Conservation (phyloP, 1,140 invertebrate species). For the Nixonia krombeini region DNA sequence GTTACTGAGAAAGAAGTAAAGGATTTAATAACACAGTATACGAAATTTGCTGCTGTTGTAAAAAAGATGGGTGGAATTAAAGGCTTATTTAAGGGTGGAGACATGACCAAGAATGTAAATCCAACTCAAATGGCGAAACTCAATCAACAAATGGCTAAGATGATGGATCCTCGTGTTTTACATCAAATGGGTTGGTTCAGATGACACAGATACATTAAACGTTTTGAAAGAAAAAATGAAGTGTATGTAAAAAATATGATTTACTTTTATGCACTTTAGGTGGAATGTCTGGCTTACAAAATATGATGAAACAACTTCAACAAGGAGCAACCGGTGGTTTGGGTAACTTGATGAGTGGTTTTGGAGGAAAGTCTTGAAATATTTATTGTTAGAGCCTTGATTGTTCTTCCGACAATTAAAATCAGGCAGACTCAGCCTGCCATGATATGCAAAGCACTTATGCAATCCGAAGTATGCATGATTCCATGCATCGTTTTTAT, state of each 20-base stretch:
- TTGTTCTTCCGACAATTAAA: slow-evolving; percentile 18
- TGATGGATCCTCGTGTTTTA: slow-evolving; percentile 99
- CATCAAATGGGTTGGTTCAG: slow-evolving; percentile 87
- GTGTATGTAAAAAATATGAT: too few species aligned
- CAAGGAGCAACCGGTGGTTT: slow-evolving; percentile 85
- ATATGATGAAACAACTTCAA: slow-evolving; percentile 98
- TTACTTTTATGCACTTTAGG: slow-evolving; percentile 73
- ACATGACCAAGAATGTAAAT: slow-evolving; percentile 99
- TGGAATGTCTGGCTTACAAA: slow-evolving; percentile 96
- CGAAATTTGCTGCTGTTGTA: slow-evolving; percentile 99
- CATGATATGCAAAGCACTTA: too few species aligned
- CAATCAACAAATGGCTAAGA: slow-evolving; percentile 99
- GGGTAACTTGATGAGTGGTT: slow-evolving; percentile 85
- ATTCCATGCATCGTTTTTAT: too few species aligned
- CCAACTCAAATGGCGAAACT: slow-evolving; percentile 98
- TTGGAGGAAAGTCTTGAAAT: slow-evolving; percentile 72
- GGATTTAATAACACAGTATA: slow-evolving; percentile 98
- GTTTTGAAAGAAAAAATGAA: slow-evolving; percentile 26
- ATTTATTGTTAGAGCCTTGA: background rate
- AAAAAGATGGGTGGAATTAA: slow-evolving; percentile 99
- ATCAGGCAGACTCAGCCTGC: background rate
- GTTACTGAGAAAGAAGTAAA: slow-evolving; percentile 97
- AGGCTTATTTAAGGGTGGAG: slow-evolving; percentile 97
- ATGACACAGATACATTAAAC: slow-evolving; percentile 1
- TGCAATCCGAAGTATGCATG: too few species aligned